Conservation (phyloP, 2,888 invertebrate species). For the Spatulosminthurus flaviceps region DNA sequence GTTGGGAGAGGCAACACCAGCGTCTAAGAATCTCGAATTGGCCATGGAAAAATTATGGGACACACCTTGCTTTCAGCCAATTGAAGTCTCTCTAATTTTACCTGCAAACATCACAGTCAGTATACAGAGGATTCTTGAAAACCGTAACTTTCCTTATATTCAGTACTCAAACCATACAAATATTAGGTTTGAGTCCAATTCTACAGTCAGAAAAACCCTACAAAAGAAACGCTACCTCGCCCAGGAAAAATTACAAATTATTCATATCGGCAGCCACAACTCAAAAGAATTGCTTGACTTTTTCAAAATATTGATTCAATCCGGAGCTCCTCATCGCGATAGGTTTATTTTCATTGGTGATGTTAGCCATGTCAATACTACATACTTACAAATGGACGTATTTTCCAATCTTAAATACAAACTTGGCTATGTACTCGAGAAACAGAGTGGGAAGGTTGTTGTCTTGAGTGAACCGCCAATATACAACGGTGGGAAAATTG, state of each 20-base stretch:
- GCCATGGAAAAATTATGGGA: too few relatives aligned
- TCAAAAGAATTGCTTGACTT: not conserved
- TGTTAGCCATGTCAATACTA: not conserved
- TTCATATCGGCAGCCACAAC: not conserved
- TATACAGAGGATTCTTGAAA: too few relatives aligned
- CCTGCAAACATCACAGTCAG: too few relatives aligned
- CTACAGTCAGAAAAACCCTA: too few relatives aligned
- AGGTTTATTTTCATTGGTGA: conserved; percentile 11
- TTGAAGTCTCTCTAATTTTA: too few relatives aligned
- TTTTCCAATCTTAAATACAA: not conserved
- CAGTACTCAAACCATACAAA: too few relatives aligned
- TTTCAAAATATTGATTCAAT: not conserved
- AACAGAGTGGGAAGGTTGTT: too few relatives aligned
- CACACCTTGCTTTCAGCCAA: too few relatives aligned
- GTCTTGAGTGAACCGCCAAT: not conserved
- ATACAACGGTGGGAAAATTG: not conserved
- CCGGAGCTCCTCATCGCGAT: conserved; percentile 28
- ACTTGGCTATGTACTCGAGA: not conserved
- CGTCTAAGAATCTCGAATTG: too few relatives aligned
- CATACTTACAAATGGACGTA: not conserved
- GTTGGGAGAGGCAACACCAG: too few relatives aligned
- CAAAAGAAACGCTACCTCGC: conserved; percentile 5
- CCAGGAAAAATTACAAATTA: not conserved
- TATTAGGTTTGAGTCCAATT: too few relatives aligned
- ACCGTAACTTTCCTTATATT: too few relatives aligned